Evolutionary conservation across 2,888 invertebrate genomes (phyloP), one percentile per base, ranked within the genome.

Genomic region (Ectropis crepuscularia): DNA sequence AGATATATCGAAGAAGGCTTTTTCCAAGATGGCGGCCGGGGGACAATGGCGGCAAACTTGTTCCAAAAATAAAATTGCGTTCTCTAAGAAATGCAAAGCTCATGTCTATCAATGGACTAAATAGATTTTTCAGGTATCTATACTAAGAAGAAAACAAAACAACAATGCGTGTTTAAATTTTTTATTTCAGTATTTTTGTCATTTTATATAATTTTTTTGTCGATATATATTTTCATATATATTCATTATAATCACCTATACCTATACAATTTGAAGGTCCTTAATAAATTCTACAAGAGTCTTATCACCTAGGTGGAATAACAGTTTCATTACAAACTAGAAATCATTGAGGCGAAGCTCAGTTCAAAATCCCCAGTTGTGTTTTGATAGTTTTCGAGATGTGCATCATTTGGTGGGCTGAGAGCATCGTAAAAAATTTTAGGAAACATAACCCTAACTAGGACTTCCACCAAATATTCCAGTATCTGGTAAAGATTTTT

Each of bases 251-350:
- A 41, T 88, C 86, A 79, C 76, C 87, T 89, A 90, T 91, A n/a
- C n/a, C n/a, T n/a, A 81, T 91, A 91, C 91, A 91, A 85, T 85
- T 88, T 83, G 82, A 87, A 86, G 79, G 83, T 88, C 82, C 89
- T 88, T 88, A 89, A 61, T 73, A 81, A 79, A 78, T 86, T 83
- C 85, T 88, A 90, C 84, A 85, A 87, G 87, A 88, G 88, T 87
- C 91, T 90, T 92, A 90, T 74, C 67, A 80, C 61, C 89, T 92
- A 91, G 81, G 87, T 91, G 91, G 91, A 91, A 91, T 89, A 79
- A 87, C 85, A 84, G 60, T 84, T 79, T 74, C 80, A 74, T 79
- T 78, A 77, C 73, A 70, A 76, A 74, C 78, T 79, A 80, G 62
- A 72, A 65, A 65, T 78, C 67, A 65, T 47, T 49, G 62, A 48